phyloP scores from a whole-genome alignment of 2,888 invertebrate genomes.

The Chironomus tentans region DNA sequence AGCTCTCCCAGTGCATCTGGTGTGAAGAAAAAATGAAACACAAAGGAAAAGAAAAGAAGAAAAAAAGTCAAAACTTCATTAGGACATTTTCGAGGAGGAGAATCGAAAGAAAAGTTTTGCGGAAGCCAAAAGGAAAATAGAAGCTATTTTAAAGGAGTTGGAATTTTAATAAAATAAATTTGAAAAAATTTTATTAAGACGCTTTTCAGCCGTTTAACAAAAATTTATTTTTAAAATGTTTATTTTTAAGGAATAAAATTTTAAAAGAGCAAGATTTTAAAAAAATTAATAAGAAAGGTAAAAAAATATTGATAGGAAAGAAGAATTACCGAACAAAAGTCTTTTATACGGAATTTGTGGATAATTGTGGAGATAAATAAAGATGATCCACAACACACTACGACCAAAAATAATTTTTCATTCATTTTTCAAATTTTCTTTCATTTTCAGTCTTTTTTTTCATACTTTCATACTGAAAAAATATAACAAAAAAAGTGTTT shows the following conservation, averaged over 20 bases:
- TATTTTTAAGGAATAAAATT: neutral
- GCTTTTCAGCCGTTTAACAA: slow-evolving; percentile 3
- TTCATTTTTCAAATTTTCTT: neutral
- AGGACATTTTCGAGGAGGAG: neutral
- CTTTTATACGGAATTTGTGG: neutral
- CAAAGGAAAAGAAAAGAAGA: neutral
- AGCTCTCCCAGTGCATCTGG: slow-evolving; percentile 46
- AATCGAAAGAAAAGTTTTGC: neutral
- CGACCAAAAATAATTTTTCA: slow-evolving; percentile 19
- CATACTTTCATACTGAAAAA: neutral
- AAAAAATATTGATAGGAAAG: slow-evolving; percentile 17
- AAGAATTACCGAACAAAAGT: slow-evolving; percentile 24
- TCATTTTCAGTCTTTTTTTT: neutral
- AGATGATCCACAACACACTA: slow-evolving; percentile 22
- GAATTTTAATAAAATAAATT: neutral
- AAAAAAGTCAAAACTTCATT: neutral
- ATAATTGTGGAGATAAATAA: slow-evolving; percentile 9
- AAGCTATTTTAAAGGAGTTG: neutral
- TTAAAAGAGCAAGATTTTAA: neutral
- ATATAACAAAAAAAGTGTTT: neutral
- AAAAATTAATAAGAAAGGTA: neutral
- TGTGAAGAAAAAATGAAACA: neutral
- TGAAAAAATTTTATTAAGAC: neutral
- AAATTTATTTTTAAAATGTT: neutral
- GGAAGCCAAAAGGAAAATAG: neutral